These are phyloP conservation scores for Peromyscus nudipes DNA, from an alignment of 2,797 vertebrate genomes.

Conservation along the genomic window DNA sequence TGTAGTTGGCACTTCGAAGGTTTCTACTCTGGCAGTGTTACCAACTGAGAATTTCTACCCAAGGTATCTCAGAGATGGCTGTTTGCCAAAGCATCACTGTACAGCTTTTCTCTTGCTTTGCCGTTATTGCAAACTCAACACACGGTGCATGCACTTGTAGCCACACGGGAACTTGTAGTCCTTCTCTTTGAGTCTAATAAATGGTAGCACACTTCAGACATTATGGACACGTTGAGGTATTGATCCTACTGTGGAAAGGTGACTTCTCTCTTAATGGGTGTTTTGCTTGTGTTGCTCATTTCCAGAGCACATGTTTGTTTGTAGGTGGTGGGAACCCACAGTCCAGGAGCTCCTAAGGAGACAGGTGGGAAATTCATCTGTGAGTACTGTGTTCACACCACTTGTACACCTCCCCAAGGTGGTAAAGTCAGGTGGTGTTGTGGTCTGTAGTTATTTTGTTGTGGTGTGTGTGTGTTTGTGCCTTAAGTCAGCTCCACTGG, in stretches of 20 bases:
- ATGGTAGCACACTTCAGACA: constrained; percentile 27
- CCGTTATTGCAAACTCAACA: neutral
- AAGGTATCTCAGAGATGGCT: neutral
- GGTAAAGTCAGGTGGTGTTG: constrained; percentile 9
- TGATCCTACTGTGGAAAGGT: constrained; percentile 19
- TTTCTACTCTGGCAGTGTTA: constrained; percentile 12
- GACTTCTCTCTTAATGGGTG: neutral
- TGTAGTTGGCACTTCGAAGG: constrained; percentile 23
- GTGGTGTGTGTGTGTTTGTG: constrained; percentile 9
- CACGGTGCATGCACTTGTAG: neutral
- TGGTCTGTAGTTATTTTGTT: constrained; percentile 40
- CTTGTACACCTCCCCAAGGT: neutral
- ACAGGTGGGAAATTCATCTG: neutral
- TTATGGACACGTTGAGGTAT: neutral
- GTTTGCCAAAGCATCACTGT: neutral
- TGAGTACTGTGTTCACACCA: neutral
- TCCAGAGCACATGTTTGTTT: constrained; percentile 33
- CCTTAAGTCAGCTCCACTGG: constrained; percentile 4
- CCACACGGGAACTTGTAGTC: neutral
- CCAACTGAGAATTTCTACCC: neutral
- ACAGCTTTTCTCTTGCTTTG: neutral
- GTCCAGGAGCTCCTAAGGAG: constrained; percentile 9
- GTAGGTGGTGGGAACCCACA: neutral
- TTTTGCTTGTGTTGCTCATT: constrained; percentile 35
- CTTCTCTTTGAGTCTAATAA: neutral